Base-by-base conservation (phyloP, 2,888 invertebrate species). In the Nebria salina region DNA sequence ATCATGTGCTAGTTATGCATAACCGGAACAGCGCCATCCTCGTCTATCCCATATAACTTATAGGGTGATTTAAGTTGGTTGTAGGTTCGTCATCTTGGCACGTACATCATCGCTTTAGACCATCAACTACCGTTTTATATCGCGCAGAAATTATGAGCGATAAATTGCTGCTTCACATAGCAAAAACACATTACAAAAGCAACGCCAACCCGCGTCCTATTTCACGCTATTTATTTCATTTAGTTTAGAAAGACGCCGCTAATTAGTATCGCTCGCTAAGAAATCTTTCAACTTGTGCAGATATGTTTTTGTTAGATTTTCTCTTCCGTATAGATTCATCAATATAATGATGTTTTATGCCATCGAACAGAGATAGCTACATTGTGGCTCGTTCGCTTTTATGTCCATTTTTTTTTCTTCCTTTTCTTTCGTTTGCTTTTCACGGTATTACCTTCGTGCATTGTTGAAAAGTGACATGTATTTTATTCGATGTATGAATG, bases 1-100 rank as follows among this genome's bases (percentile, higher is more conserved):
- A 54, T 54, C 54, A 54, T 54, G 54, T 54, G 54, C 54, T 54
- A 54, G 54, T 54, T 54, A 54, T 54, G 54, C 54, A 54, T 54
- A 54, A 54, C 54, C 54, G 54, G 54, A 54, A 54, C 54, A 54
- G 54, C 54, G 7, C 6, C 54, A 54, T 54, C 54, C 13, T 54
- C 54, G 54, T 54, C 54, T 54, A 54, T 8, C 4, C 7, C 54
- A 54, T 7, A 8, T 8, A 54, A 54, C 8, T 8, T 13, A 54
- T 54, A 54, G 54, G 54, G 54, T 54, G 54, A 54, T 54, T 54
- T 54, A 11, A 54, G 54, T 54, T 54, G 13, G 54, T 11, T 7
- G 54, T 54, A 54, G 34, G 54, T 54, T 54, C 54, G 54, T 54
- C 54, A 54, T 54, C 13, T 54, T 54, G 54, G 54, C 54, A 54